phyloP scores from a whole-genome alignment of 2,113 vertebrate species.

The Anolis sagrei region DNA sequence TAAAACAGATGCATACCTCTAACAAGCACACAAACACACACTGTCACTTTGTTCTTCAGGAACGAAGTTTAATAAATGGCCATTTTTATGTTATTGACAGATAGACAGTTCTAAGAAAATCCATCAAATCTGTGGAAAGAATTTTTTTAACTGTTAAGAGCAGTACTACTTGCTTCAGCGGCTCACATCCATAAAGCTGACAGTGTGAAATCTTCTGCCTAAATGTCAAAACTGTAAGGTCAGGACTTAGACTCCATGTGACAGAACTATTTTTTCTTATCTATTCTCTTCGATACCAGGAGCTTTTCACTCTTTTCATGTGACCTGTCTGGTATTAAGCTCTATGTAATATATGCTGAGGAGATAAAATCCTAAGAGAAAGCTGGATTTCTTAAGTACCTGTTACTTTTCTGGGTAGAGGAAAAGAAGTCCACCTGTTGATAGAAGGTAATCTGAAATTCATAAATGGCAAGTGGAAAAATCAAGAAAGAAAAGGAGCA shows the following conservation, averaged over 20 bases:
- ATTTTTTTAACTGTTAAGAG: background rate
- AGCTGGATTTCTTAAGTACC: background rate
- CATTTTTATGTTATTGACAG: background rate
- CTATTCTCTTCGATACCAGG: background rate
- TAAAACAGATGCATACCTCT: background rate
- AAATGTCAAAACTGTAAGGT: background rate
- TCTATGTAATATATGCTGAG: background rate
- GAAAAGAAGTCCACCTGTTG: background rate
- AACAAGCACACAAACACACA: background rate
- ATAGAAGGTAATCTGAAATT: background rate
- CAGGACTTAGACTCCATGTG: background rate
- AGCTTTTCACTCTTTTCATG: background rate
- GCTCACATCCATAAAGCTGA: background rate
- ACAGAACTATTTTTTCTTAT: background rate
- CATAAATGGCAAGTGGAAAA: background rate
- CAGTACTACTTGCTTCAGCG: accelerated
- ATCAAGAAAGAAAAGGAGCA: background rate
- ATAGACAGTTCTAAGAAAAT: background rate
- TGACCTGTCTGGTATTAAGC: background rate
- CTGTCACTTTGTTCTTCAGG: background rate
- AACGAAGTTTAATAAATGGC: background rate
- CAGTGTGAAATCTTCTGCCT: background rate
- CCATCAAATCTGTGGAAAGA: background rate
- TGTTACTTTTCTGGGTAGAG: background rate
- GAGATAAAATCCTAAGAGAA: background rate